Percentiles rank a stretch among this genome's conserved stretches.
phyloP scores from a whole-genome alignment of 2,797 vertebrate species.

The Diglossa cyanea region DNA sequence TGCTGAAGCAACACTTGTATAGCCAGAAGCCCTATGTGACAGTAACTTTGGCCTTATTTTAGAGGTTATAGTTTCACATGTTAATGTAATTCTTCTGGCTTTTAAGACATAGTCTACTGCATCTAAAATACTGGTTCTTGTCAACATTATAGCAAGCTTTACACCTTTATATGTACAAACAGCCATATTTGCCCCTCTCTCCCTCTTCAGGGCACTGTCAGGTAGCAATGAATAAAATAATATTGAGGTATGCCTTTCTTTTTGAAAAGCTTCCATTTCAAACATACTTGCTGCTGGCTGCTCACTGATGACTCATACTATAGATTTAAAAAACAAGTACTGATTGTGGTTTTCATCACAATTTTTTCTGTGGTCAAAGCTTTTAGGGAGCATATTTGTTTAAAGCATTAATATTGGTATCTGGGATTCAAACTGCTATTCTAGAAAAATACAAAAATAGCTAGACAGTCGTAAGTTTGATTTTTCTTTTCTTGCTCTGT shows the following conservation, averaged over 20 bases:
- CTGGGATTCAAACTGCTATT: not conserved
- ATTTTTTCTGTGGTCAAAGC: not conserved
- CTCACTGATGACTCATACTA: not conserved
- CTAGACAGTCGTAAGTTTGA: not conserved
- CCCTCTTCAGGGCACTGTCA: not conserved
- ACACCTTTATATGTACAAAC: not conserved
- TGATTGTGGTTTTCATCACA: not conserved
- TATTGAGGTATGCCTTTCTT: not conserved
- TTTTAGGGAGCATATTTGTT: not conserved
- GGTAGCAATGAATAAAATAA: not conserved
- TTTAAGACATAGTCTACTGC: not conserved
- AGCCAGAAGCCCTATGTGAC: not conserved
- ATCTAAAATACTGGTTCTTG: not conserved
- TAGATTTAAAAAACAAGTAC: not conserved
- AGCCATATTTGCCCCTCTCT: not conserved
- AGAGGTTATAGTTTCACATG: not conserved
- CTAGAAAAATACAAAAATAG: not conserved
- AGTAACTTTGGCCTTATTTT: not conserved
- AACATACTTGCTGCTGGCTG: not conserved
- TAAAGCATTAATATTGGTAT: not conserved
- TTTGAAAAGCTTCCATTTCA: not conserved
- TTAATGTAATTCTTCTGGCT: not conserved
- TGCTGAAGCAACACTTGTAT: not conserved
- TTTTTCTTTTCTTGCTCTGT: not conserved
- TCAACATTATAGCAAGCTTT: not conserved